Base-by-base conservation (phyloP, 2,888 invertebrate species). In the Oscheius myriophilus region DNA sequence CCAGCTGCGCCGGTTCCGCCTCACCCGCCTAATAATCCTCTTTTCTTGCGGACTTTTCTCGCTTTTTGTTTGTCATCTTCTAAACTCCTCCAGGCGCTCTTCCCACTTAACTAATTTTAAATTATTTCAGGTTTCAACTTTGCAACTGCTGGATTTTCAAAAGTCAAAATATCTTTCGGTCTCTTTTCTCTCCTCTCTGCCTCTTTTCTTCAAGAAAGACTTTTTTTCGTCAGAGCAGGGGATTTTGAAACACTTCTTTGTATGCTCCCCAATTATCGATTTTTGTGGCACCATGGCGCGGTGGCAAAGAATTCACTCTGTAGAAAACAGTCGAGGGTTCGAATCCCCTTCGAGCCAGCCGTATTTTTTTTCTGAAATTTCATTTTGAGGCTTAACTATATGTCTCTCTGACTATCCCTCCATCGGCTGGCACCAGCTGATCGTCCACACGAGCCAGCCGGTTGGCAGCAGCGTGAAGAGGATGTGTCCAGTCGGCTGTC, bases 11-110 rank as follows among this genome's bases (percentile, higher is more conserved):
- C 61, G 61, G 61, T 61, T 61, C 61, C 49, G 25, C 58, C n/a
- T n/a, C 25, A 45, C 58, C 43, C 45, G 16, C 42, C 53, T 63
- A 63, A 63, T 63, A 63, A 63, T 63, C 63, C 63, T 63, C 63
- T 63, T 63, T 61, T 63, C 63, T 52, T 33, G 33, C 42, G 18
- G 53, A 23, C 41, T 63, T 49, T 53, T 63, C 63, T 51, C 63
- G 52, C 63, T 63, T 63, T 63, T 41, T 63, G 63, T 63, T 63
- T 63, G 63, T 41, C 41, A 18, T 46, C 46, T 46, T 63, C 63
- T 49, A 26, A 46, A 61, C 26, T 18, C 18, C 61, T 41, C 26
- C 61, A 61, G 43, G 25, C 46, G 16, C 49, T 49, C 23, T 49
- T 18, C 49, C 49, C 21, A 18, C 49, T 49, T 18, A 23, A 49